phyloP scores from a whole-genome alignment of 2,888 invertebrate genomes.

The Phaonia tiefii region DNA sequence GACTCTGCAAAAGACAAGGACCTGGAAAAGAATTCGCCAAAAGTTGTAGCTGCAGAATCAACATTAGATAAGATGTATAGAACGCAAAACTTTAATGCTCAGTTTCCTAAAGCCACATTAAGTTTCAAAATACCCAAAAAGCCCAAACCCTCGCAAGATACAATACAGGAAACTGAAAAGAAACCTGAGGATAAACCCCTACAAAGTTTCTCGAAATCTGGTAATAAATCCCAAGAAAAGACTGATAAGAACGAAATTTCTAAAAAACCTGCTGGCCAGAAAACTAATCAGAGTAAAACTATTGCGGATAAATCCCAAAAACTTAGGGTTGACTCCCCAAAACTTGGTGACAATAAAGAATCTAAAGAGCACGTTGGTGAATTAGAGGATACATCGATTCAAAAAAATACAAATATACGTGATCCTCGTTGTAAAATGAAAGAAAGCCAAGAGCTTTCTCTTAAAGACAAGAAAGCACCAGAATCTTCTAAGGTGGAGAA shows the following conservation, averaged over 20 bases:
- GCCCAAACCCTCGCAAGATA: conserved; percentile 27
- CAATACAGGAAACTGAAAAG: not conserved
- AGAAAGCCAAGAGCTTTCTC: not conserved
- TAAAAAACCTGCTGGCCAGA: conserved; percentile 40
- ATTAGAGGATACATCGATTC: not conserved
- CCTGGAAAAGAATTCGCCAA: not conserved
- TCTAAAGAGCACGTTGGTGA: not conserved
- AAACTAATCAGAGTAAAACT: too few species aligned
- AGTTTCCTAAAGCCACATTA: conserved; percentile 68
- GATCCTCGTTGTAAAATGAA: conserved; percentile 56
- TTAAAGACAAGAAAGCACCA: conserved; percentile 16
- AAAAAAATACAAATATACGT: conserved; percentile 4
- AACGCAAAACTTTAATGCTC: conserved; percentile 63
- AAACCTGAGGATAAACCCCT: not conserved
- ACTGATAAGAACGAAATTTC: conserved; percentile 3
- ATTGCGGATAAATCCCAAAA: not conserved
- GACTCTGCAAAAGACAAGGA: not conserved
- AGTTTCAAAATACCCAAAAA: conserved; percentile 78
- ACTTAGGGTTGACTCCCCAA: not conserved
- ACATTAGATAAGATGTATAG: conserved; percentile 77
- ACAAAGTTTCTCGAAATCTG: not conserved
- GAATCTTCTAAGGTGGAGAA: conserved; percentile 16
- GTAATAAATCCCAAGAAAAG: conserved; percentile 3
- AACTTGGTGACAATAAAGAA: not conserved
- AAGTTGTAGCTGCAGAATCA: conserved; percentile 59